A percentile compares a stretch with the other conserved stretches of the same genome.
Conservation (phyloP, 2,888 invertebrate genomes). For the Nasonia oneida region DNA sequence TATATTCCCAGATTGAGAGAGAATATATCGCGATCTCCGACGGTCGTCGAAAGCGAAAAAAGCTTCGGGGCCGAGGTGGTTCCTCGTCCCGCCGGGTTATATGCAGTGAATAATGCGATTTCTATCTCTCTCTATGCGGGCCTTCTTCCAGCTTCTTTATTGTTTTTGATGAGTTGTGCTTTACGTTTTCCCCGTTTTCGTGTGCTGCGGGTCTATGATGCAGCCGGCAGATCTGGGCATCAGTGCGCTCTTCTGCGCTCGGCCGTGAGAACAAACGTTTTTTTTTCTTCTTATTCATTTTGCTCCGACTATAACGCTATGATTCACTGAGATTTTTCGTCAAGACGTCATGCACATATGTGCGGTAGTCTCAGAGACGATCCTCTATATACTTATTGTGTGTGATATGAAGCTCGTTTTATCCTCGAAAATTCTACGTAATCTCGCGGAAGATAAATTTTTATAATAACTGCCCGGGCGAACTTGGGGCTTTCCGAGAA, state of each 20-base stretch:
- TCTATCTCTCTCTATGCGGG: slow-evolving; percentile 7
- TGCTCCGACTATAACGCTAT: neutral
- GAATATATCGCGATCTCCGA: slow-evolving; percentile 39
- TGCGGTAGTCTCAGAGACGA: too few relatives aligned
- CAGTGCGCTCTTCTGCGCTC: too few relatives aligned
- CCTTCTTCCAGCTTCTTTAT: neutral
- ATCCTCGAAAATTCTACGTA: slow-evolving; percentile 3
- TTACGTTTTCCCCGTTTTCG: neutral
- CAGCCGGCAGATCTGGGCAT: neutral
- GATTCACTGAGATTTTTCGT: slow-evolving; percentile 19
- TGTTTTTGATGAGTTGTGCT: neutral
- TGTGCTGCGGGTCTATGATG: neutral
- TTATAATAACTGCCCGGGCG: neutral
- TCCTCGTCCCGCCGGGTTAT: neutral
- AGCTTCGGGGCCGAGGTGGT: neutral
- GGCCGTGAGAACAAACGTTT: neutral
- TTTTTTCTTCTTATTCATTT: neutral
- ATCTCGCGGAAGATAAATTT: slow-evolving; percentile 2
- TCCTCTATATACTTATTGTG: too few relatives aligned
- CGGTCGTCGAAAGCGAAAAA: slow-evolving; percentile 22
- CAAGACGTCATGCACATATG: neutral
- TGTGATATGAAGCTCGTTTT: neutral
- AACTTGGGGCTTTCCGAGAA: neutral
- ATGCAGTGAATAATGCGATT: slow-evolving; percentile 49
- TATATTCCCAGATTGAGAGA: slow-evolving; percentile 42